A percentile compares a stretch with the other conserved stretches of the same genome.
Conservation (phyloP, 2,113 vertebrate species). For the Macrotis lagotis region DNA sequence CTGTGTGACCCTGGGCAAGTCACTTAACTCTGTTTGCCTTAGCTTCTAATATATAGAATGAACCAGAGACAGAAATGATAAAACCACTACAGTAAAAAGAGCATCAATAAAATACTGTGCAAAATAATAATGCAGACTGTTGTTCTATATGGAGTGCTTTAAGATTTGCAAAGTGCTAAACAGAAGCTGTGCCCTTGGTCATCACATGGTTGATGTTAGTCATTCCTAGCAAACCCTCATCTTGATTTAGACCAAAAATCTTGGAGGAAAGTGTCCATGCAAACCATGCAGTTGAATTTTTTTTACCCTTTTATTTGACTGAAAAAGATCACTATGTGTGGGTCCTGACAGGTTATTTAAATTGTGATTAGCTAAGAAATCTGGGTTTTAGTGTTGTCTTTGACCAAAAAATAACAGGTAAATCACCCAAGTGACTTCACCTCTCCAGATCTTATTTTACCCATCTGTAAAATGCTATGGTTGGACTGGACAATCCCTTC, state of each 20-base stretch:
- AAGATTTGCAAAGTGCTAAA: not conserved
- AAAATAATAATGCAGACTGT: not conserved
- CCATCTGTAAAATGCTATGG: not conserved
- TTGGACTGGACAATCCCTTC: conserved; percentile 14
- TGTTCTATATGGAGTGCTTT: not conserved
- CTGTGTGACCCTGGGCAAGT: not conserved
- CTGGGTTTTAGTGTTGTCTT: not conserved
- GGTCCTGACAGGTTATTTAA: not conserved
- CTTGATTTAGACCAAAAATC: not conserved
- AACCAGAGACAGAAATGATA: not conserved
- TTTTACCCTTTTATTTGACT: not conserved
- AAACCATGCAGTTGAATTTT: not conserved
- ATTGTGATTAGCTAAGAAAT: not conserved
- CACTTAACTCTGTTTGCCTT: not conserved
- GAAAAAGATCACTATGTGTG: not conserved
- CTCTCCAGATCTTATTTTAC: conserved; percentile 5
- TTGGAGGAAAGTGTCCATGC: too few species aligned
- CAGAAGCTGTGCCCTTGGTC: not conserved
- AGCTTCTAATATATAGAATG: not conserved
- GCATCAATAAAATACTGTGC: not conserved
- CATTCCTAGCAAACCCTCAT: not conserved
- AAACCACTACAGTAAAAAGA: not conserved
- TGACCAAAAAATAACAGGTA: not conserved
- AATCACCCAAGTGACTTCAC: not conserved
- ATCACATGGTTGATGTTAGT: not conserved